phyloP scores from a whole-genome alignment of 2,113 vertebrate species.

The Nasalis larvatus region DNA sequence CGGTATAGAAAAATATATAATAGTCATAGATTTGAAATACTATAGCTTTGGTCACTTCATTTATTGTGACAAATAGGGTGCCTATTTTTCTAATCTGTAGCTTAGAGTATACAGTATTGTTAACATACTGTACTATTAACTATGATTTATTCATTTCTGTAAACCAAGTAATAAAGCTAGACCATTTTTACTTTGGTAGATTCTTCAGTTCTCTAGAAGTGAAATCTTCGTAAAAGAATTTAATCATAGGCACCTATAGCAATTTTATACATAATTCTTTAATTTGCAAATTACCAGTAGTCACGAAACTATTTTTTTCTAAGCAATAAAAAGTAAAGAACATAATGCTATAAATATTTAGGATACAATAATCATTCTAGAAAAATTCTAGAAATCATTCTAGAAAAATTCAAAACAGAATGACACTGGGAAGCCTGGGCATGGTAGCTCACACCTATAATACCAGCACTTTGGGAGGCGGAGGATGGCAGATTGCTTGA shows the following conservation, averaged over 20 bases:
- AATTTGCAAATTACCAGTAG: background rate
- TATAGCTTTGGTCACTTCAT: background rate
- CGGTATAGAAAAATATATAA: background rate
- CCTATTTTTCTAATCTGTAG: background rate
- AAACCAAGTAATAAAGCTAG: conserved; percentile 17
- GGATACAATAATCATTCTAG: background rate
- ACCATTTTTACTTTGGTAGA: background rate
- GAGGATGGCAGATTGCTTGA: no score
- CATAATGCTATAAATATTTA: background rate
- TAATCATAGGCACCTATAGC: background rate
- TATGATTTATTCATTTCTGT: background rate
- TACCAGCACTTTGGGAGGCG: no score
- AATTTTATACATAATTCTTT: background rate
- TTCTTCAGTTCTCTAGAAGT: conserved; percentile 9
- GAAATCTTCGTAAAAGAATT: conserved; percentile 12
- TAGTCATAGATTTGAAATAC: background rate
- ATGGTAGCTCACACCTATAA: no score
- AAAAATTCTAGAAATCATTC: background rate
- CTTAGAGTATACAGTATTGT: background rate
- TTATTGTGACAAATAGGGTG: background rate
- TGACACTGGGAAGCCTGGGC: background rate
- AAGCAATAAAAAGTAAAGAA: background rate
- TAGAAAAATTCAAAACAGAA: background rate
- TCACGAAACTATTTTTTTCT: background rate
- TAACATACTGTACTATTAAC: background rate